A percentile compares a stretch with the other conserved stretches of the same genome.
phyloP scores from a whole-genome alignment of 2,797 vertebrate species.

The Gobio occitaniae region DNA sequence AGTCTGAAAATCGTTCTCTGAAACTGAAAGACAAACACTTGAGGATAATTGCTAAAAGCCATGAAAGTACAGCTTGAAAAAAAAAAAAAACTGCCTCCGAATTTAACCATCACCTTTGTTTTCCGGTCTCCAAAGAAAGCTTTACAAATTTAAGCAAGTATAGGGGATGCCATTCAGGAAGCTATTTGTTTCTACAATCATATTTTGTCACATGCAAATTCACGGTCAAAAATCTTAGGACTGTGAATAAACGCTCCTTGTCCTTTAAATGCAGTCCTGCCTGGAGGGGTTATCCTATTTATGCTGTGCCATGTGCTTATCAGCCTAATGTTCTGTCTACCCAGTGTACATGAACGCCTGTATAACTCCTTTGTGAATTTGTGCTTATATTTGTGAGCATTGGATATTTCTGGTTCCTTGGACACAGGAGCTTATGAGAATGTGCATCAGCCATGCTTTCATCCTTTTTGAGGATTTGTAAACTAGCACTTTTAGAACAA shows the following conservation, averaged over 20 bases:
- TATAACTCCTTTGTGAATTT: constrained; percentile 10
- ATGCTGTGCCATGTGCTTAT: constrained; percentile 4
- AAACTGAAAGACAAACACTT: neutral
- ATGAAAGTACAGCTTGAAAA: neutral
- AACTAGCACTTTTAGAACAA: neutral
- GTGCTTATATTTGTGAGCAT: neutral
- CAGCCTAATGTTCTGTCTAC: neutral
- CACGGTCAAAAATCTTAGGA: neutral
- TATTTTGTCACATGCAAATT: neutral
- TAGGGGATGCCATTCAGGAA: neutral
- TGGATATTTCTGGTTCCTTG: neutral
- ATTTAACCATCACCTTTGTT: neutral
- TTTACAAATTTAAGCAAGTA: neutral
- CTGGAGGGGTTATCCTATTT: neutral
- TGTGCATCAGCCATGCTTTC: neutral
- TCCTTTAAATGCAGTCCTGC: constrained; percentile 1
- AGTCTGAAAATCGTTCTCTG: neutral
- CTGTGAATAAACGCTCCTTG: neutral
- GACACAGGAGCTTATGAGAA: neutral
- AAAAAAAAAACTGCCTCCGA: neutral
- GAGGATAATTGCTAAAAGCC: neutral
- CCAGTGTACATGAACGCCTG: neutral
- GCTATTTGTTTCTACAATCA: constrained; percentile 29
- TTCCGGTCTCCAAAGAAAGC: neutral
- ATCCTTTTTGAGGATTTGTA: neutral